phyloP scores from a whole-genome alignment of 53 echinoderm and acorn worm genomes.

The Glandiceps talaboti region DNA sequence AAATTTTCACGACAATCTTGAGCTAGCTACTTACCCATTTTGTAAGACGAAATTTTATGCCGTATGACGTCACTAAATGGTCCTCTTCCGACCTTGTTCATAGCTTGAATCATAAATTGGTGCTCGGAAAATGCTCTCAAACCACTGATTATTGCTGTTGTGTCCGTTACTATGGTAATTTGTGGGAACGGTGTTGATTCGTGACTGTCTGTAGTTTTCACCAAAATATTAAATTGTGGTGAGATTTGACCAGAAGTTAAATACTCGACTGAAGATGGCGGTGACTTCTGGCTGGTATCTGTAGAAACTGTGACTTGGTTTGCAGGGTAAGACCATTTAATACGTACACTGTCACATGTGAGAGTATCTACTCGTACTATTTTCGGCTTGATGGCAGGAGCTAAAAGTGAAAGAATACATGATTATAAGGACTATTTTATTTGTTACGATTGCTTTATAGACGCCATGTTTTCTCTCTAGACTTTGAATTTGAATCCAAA shows the following conservation, averaged over 20 bases:
- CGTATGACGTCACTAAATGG: background rate
- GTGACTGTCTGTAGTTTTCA: background rate
- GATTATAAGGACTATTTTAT: too few relatives aligned
- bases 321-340: background rate
- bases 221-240: background rate
- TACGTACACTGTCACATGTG: background rate
- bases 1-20: too few relatives aligned
- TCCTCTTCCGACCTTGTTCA: background rate
- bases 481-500: too few relatives aligned
- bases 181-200: background rate
- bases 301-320: background rate
- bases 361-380: background rate
- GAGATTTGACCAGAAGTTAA: background rate
- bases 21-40: background rate
- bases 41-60: background rate
- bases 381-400: background rate
- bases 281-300: too few relatives aligned
- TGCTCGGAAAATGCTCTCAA: background rate
- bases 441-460: too few relatives aligned
- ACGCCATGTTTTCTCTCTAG: too few relatives aligned
- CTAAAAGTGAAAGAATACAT: background rate
- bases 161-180: background rate
- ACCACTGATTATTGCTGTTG: background rate
- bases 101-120: background rate
- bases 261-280: background rate